These are phyloP conservation scores for Drymonia ruficornis DNA, from an alignment of 2,888 invertebrate genomes.

Conservation along the genomic window DNA sequence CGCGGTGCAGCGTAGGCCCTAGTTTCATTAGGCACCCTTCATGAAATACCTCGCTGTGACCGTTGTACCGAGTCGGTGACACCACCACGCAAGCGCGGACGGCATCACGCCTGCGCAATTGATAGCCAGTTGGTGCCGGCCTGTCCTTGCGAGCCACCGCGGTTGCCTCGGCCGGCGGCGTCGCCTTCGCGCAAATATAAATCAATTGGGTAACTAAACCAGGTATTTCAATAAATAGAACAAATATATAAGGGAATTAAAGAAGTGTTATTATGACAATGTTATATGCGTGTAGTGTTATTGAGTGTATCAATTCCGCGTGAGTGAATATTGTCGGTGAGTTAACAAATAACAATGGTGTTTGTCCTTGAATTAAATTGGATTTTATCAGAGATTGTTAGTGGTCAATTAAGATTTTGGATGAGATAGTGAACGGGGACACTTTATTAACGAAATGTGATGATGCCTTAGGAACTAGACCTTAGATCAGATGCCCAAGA, in stretches of 20 bases:
- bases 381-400: not conserved
- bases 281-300: not conserved
- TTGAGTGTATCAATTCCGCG: not conserved
- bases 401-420: not conserved
- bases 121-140: not conserved
- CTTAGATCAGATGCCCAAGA: too few species aligned
- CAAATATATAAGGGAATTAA: too few species aligned
- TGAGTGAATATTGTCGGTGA: not conserved
- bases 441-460: not conserved
- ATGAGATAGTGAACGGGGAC: not conserved
- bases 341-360: slow-evolving; percentile 4
- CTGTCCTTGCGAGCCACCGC: too few species aligned
- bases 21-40: not conserved
- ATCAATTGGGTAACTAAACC: too few species aligned
- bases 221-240: too few species aligned
- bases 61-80: not conserved
- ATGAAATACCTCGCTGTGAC: not conserved
- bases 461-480: too few species aligned
- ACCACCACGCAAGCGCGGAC: not conserved
- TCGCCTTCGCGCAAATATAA: too few species aligned
- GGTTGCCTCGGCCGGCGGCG: too few species aligned
- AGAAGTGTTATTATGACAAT: not conserved
- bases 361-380: slow-evolving; percentile 3
- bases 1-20: too few species aligned
- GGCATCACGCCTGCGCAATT: not conserved